Conservation (phyloP, 2,113 vertebrate species). For the Nycticebus coucang region DNA sequence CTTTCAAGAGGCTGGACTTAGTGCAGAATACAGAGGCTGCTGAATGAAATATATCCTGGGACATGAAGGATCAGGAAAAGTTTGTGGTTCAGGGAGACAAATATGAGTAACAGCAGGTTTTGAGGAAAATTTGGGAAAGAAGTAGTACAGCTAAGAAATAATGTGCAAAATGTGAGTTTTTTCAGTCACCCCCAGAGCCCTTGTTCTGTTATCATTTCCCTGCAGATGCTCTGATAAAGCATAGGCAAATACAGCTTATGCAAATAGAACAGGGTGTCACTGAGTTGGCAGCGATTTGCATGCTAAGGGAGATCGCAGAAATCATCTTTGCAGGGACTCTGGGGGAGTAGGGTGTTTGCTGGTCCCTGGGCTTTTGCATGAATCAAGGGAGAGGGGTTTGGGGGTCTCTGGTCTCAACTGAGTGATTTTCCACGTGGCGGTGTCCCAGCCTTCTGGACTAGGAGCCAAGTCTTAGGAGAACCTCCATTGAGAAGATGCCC, state of each 20-base stretch:
- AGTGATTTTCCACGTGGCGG: neutral
- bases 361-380: neutral
- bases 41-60: neutral
- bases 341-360: neutral
- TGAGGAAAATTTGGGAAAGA: neutral
- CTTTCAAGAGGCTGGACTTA: neutral
- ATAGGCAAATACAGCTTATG: constrained; percentile 49
- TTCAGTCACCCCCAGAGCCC: neutral
- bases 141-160: neutral
- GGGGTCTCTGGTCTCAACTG: neutral
- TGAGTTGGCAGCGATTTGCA: constrained; percentile 39
- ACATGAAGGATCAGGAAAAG: neutral
- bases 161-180: neutral
- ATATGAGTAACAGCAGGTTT: neutral
- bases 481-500: neutral
- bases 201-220: neutral
- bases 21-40: neutral
- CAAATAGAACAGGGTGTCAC: constrained; percentile 46
- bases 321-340: neutral
- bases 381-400: neutral
- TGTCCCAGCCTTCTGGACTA: no score
- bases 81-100: neutral
- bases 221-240: constrained; percentile 13
- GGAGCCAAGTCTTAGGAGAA: neutral
- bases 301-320: neutral